A percentile compares a stretch with the other conserved stretches of the same genome.
phyloP scores from a whole-genome alignment of 2,113 vertebrate species.

The Dicaeum eximium region DNA sequence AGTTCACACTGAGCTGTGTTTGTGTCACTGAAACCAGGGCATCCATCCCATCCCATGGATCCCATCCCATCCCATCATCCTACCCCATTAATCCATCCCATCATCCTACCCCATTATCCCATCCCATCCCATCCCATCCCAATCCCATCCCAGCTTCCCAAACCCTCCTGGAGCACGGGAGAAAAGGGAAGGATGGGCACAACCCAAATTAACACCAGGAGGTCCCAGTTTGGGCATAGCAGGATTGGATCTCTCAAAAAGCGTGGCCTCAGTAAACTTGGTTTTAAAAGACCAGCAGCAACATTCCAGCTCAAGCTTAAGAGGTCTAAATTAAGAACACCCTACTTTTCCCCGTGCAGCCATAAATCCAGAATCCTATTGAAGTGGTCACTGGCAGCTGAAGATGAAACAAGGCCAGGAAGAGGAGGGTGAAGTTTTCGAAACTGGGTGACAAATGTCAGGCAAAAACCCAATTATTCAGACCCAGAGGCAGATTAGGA shows the following conservation, averaged over 20 bases:
- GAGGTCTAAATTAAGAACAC: conserved; percentile 26
- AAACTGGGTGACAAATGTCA: background rate
- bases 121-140: background rate
- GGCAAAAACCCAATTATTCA: background rate
- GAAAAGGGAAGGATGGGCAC: background rate
- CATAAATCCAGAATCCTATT: conserved; percentile 35
- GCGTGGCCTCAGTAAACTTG: background rate
- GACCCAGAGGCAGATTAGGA: background rate
- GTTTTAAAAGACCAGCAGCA: background rate
- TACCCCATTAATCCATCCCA: background rate
- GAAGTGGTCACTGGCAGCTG: background rate
- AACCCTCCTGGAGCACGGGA: background rate
- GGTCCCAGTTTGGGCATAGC: background rate
- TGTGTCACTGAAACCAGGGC: background rate
- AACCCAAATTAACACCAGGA: background rate
- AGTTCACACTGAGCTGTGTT: background rate
- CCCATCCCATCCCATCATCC: too few species aligned
- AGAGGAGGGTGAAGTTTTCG: background rate
- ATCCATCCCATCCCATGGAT: background rate
- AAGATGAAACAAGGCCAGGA: background rate
- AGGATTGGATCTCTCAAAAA: background rate
- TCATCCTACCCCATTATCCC: background rate
- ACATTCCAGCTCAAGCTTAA: background rate
- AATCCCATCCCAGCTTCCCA: background rate
- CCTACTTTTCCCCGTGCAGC: background rate